Evolutionary conservation across 2,888 invertebrate genomes (phyloP).

Genomic region (Sinelater perroti): DNA sequence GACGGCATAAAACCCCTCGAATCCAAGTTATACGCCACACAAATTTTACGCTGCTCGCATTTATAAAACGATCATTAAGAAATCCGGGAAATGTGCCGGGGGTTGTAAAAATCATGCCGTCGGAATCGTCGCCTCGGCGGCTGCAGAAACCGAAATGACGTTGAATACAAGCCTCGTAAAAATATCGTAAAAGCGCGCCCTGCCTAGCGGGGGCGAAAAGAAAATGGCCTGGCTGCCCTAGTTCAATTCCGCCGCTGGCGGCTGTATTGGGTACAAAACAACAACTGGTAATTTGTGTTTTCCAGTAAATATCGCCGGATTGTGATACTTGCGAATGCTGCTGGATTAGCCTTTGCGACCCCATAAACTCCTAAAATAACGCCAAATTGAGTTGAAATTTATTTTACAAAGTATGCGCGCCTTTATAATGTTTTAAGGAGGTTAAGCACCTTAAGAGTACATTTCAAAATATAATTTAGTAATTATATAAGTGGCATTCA

Average conservation of each 20-base stretch:
- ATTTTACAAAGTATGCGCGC: no score
- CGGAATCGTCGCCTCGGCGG: conserved; percentile 19
- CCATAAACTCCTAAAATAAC: not conserved
- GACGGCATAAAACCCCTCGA: not conserved
- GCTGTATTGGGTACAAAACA: conserved; percentile 23
- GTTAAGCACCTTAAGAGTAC: no score
- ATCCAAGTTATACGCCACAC: not conserved
- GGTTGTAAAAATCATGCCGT: conserved; percentile 21
- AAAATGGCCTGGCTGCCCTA: conserved; percentile 12
- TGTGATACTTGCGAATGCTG: no score
- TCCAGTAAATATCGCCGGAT: conserved; percentile 4
- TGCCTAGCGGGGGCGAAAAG: conserved; percentile 17
- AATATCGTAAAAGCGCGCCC: conserved; percentile 19
- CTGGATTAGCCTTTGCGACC: no score
- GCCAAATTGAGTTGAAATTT: not conserved
- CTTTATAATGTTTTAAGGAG: no score
- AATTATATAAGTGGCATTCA: no score
- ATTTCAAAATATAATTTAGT: no score
- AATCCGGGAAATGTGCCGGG: not conserved
- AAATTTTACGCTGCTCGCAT: not conserved
- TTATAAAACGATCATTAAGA: conserved; percentile 5
- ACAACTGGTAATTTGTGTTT: conserved; percentile 24
- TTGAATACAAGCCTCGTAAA: conserved; percentile 26
- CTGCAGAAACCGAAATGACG: conserved; percentile 24
- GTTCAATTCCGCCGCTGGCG: conserved; percentile 16